These are phyloP conservation scores for Cossypha caffra DNA, from an alignment of 2,797 vertebrate species.

Conservation along the genomic window DNA sequence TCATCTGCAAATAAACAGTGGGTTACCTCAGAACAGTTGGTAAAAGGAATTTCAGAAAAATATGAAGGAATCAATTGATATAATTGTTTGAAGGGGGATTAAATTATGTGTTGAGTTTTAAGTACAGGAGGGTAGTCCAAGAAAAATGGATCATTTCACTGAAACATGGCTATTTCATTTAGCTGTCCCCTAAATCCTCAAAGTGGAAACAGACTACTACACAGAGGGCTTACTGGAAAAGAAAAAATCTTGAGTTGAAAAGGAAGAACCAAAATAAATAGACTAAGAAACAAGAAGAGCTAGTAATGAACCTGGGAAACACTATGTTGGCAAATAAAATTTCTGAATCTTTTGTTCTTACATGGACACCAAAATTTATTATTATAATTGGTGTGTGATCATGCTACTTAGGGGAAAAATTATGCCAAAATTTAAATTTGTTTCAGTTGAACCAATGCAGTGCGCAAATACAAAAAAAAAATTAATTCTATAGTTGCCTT, in stretches of 20 bases:
- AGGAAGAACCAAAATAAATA: not conserved
- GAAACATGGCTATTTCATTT: not conserved
- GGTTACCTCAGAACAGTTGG: not conserved
- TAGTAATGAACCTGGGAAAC: not conserved
- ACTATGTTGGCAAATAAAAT: not conserved
- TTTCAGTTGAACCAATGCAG: not conserved
- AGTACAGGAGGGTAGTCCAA: not conserved
- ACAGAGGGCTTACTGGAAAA: not conserved
- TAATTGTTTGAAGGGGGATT: not conserved
- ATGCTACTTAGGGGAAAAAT: not conserved
- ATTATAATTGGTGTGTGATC: fast-evolving
- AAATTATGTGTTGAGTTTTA: not conserved
- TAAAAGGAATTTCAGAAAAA: not conserved
- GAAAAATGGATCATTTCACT: not conserved
- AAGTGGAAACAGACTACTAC: not conserved
- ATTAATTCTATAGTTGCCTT: not conserved
- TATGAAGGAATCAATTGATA: not conserved
- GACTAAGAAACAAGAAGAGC: not conserved
- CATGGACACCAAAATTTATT: not conserved
- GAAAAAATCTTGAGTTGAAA: not conserved
- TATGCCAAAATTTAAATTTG: not conserved
- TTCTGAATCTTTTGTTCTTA: not conserved
- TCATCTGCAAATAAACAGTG: not conserved
- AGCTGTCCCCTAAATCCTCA: not conserved
- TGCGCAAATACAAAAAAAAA: not conserved